A percentile compares a stretch with the other conserved stretches of the same genome.
Conservation (phyloP, 2,113 vertebrate genomes). For the human region DNA sequence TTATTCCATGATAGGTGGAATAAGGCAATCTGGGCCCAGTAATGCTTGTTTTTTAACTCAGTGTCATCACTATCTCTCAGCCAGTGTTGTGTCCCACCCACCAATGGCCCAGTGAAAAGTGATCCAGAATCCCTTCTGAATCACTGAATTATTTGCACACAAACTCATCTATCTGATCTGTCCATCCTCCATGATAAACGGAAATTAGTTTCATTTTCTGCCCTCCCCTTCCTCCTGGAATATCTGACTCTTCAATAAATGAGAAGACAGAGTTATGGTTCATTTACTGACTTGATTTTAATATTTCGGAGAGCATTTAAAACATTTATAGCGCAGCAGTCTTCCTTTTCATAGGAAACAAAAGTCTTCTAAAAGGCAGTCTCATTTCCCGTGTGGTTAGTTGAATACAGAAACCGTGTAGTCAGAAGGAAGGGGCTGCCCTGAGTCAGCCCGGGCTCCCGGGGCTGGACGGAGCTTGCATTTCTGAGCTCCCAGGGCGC, state of each 20-base stretch:
- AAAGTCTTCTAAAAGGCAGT: neutral
- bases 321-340: neutral
- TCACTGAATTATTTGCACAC: neutral
- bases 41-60: neutral
- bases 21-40: neutral
- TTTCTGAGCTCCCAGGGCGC: slow-evolving; percentile 81
- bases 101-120: neutral
- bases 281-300: neutral
- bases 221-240: neutral
- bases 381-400: neutral
- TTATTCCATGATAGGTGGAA: neutral
- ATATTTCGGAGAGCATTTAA: neutral
- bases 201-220: neutral
- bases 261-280: neutral
- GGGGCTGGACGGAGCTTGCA: neutral
- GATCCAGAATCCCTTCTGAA: too few species aligned
- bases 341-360: neutral
- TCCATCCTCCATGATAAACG: neutral
- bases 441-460: neutral
- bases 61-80: too few species aligned
- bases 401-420: neutral
- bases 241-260: neutral
- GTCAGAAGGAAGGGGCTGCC: slow-evolving; percentile 5
- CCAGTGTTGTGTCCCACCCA: neutral
- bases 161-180: fast-evolving